Evolutionary conservation across 2,888 invertebrate genomes (phyloP), one percentile per base, ranked within the genome.

Genomic region (Ichneumoninae sp.): DNA sequence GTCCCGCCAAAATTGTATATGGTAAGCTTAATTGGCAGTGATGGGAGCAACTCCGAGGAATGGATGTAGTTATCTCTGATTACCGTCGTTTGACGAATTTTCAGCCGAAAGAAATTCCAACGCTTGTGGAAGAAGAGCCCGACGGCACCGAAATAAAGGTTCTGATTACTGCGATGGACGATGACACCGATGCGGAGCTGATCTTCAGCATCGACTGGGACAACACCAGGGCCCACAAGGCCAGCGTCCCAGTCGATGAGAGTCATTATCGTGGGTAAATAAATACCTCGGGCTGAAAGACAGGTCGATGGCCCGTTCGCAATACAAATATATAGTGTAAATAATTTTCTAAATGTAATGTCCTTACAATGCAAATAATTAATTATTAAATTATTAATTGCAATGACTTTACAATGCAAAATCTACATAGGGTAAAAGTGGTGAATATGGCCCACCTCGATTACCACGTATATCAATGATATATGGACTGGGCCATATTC

Each of bases 1-100:
- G 96, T 96, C 78, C 95, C 96, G 0, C 97, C 97, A 0, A 94
- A 94, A 57, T 94, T 97, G 16, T 92, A 94, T 82, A 92, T 96
- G 94, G 96, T 96, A 93, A 94, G 94, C 0, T 47, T 69, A 22
- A 26, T 13, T 3, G 22, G 22, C 1, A 13, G 30, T 60, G 22
- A 30, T 30, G 4, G 16, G 44, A 16, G 44, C 16, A 16, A 0
- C 16, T 3, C 16, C 16, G 60, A 26, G n/a, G 3, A 19, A 36
- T 57, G 22, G 19, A 57, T 40, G 16, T 22, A 30, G 40, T 54
- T 22, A 65, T 50, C 7, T 1, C n/a, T 26, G 13, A 4, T 50
- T 65, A 36, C 8, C 36, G 40, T 47, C 13, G 22, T 71, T 60
- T 19, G 16, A 33, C 66, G n/a, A 50, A 87, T 82, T 86, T n/a